Evolutionary conservation across 2,888 invertebrate genomes (phyloP).

Genomic region (Diarsia brunnea): DNA sequence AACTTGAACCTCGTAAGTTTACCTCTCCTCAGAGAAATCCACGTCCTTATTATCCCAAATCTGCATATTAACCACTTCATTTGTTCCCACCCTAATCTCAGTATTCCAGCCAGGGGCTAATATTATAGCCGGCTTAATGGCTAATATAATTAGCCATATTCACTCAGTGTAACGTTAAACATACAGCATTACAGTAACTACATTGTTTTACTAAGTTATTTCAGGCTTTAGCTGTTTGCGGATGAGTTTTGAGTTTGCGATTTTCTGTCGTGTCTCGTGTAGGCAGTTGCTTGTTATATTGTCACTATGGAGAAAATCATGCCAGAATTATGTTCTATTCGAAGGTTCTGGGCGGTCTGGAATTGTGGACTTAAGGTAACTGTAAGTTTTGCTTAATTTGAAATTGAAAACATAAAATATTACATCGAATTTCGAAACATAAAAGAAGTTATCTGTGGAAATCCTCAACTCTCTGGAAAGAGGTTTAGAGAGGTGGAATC

Average conservation of each 20-base stretch:
- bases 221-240: slow-evolving; percentile 25
- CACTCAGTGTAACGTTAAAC: slow-evolving; percentile 41
- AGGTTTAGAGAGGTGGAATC: neutral
- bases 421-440: too few species aligned
- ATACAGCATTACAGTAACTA: slow-evolving; percentile 19
- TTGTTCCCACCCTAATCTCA: slow-evolving; percentile 27
- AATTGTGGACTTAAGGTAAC: too few species aligned
- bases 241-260: slow-evolving; percentile 22
- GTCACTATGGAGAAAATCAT: neutral
- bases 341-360: too few species aligned
- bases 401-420: too few species aligned
- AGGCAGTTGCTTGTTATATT: neutral
- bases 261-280: neutral
- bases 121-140: slow-evolving; percentile 54
- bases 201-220: slow-evolving; percentile 45
- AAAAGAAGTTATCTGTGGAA: too few species aligned
- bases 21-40: neutral
- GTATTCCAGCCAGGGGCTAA: slow-evolving; percentile 44
- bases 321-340: neutral
- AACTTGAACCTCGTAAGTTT: neutral
- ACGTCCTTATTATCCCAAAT: slow-evolving; percentile 13
- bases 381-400: too few species aligned
- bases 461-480: too few species aligned
- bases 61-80: slow-evolving; percentile 36
- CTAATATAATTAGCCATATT: slow-evolving; percentile 62